Evolutionary conservation across 2,113 vertebrate species (phyloP).

Genomic region (Aythya baeri): DNA sequence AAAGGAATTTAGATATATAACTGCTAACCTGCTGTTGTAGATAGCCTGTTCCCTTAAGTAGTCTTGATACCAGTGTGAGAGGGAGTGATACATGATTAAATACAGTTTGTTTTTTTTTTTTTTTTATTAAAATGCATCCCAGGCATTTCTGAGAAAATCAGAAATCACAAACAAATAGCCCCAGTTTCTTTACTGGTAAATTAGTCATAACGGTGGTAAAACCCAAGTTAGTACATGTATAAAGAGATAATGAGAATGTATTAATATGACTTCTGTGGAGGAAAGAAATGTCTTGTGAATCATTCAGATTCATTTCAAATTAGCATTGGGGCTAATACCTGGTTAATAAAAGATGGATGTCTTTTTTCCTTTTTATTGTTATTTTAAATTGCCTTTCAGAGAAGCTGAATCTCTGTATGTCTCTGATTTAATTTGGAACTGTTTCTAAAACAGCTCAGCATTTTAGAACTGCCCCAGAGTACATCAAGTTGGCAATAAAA

Average conservation of each 20-base stretch:
- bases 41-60: neutral
- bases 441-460: slow-evolving; percentile 10
- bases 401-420: neutral
- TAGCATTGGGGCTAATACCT: neutral
- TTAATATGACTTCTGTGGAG: neutral
- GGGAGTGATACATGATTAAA: neutral
- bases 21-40: neutral
- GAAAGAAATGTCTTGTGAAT: neutral
- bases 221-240: neutral
- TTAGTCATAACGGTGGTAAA: neutral
- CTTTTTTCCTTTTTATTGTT: neutral
- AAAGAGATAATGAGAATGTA: neutral
- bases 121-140: too few species aligned
- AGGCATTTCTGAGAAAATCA: neutral
- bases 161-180: neutral
- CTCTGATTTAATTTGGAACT: neutral
- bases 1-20: neutral
- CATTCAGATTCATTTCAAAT: neutral
- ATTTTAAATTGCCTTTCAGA: neutral
- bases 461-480: neutral
- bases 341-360: neutral
- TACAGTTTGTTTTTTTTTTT: neutral
- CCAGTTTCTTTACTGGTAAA: neutral
- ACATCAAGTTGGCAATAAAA: neutral
- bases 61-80: neutral